These are phyloP conservation scores for Trachops cirrhosus DNA, from an alignment of 2,797 vertebrate genomes.

Conservation along the genomic window DNA sequence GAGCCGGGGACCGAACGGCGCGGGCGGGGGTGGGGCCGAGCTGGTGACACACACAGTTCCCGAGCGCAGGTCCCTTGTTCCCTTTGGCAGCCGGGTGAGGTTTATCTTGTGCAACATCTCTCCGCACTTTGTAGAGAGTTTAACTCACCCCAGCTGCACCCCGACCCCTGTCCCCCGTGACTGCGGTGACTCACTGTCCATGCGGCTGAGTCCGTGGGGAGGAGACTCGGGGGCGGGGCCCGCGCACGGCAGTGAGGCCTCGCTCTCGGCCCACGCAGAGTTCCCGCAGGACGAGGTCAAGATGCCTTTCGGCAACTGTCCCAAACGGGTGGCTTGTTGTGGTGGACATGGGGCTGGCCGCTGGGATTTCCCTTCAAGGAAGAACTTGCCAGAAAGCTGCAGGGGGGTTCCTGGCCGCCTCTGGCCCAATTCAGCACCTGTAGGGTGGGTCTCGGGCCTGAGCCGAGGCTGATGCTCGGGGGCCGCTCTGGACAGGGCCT, in stretches of 20 bases:
- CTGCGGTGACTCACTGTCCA: background rate
- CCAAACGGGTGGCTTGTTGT: background rate
- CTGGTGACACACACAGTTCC: background rate
- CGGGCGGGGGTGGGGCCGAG: too few species aligned
- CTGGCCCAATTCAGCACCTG: background rate
- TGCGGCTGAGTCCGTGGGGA: background rate
- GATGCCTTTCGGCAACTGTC: background rate
- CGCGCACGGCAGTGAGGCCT: background rate
- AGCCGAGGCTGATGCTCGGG: background rate
- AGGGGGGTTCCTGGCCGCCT: background rate
- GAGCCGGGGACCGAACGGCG: too few species aligned
- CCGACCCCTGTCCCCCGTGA: background rate
- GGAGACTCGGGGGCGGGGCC: background rate
- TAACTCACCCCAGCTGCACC: slow-evolving; percentile 40
- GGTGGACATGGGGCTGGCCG: background rate
- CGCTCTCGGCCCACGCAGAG: background rate
- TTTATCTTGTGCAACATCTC: background rate
- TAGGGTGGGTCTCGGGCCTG: accelerated
- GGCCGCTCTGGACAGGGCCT: background rate
- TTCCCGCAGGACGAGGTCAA: background rate
- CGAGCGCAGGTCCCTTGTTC: background rate
- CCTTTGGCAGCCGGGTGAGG: background rate
- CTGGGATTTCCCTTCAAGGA: background rate
- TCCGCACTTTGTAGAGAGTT: background rate
- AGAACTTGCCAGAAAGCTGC: background rate